Evolutionary conservation across 2,888 invertebrate genomes (phyloP).

Genomic region (Latrodectus hesperus): DNA sequence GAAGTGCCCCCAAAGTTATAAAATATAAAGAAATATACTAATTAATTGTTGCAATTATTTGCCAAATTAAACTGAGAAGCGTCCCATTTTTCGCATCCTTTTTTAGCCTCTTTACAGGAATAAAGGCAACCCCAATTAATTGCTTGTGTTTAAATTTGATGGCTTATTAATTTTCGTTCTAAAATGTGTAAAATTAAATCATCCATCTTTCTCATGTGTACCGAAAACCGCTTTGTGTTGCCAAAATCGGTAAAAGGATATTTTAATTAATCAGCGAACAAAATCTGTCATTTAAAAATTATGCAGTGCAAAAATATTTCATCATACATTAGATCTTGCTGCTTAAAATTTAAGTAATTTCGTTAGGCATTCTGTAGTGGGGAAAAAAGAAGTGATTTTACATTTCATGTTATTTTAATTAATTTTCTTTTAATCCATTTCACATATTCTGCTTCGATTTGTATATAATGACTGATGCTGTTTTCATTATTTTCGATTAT

Average conservation of each 20-base stretch:
- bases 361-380: too few species aligned
- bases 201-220: background rate
- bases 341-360: too few species aligned
- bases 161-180: background rate
- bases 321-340: too few species aligned
- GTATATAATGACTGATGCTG: too few species aligned
- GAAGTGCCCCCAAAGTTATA: too few species aligned
- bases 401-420: too few species aligned
- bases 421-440: too few species aligned
- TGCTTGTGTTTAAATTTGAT: background rate
- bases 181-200: constrained; percentile 2
- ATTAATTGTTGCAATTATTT: constrained; percentile 1
- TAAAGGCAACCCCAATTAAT: background rate
- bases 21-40: background rate
- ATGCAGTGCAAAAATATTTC: too few species aligned
- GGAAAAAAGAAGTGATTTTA: too few species aligned
- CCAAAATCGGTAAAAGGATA: background rate
- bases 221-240: background rate
- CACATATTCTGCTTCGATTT: too few species aligned
- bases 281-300: constrained; percentile 1
- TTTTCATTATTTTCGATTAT: too few species aligned
- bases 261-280: constrained; percentile 2
- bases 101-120: background rate
- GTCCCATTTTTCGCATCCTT: background rate
- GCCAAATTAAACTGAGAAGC: background rate